Conservation (phyloP, 2,797 vertebrate genomes). For the Anguilla megastoma region DNA sequence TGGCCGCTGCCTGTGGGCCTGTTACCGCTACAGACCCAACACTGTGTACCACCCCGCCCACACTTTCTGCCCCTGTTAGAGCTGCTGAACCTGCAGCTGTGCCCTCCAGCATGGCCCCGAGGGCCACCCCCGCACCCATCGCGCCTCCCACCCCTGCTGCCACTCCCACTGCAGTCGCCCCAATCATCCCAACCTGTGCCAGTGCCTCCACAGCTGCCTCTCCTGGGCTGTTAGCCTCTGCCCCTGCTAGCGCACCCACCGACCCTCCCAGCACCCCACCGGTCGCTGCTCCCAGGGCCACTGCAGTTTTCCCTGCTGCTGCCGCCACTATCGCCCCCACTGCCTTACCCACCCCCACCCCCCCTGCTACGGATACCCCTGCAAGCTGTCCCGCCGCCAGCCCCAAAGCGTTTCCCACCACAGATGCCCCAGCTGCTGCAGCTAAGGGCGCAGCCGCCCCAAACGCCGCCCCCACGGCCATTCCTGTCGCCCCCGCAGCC, state of each 20-base stretch:
- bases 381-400: conserved; percentile 61
- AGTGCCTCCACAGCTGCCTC: conserved; percentile 66
- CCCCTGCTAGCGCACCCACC: conserved; percentile 60
- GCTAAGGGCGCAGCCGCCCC: conserved; percentile 68
- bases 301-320: conserved; percentile 62
- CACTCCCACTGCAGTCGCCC: conserved; percentile 59
- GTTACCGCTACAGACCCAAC: conserved; percentile 37
- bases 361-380: conserved; percentile 58
- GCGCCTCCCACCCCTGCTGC: conserved; percentile 67
- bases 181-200: conserved; percentile 62
- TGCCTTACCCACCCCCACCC: conserved; percentile 60
- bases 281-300: conserved; percentile 64
- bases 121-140: conserved; percentile 61
- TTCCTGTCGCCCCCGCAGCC: conserved; percentile 65
- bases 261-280: conserved; percentile 69
- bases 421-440: conserved; percentile 62
- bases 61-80: conserved; percentile 50
- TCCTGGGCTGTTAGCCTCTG: conserved; percentile 57
- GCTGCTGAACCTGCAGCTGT: conserved; percentile 48
- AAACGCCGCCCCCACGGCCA: conserved; percentile 66
- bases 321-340: conserved; percentile 65
- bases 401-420: conserved; percentile 61
- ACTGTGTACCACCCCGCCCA: conserved; percentile 43
- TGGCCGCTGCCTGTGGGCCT: conserved; percentile 44
- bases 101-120: conserved; percentile 60